Evolutionary conservation across 92 coral and sea anemone genomes (phyloP).

Genomic region (Bergia puertoricense): DNA sequence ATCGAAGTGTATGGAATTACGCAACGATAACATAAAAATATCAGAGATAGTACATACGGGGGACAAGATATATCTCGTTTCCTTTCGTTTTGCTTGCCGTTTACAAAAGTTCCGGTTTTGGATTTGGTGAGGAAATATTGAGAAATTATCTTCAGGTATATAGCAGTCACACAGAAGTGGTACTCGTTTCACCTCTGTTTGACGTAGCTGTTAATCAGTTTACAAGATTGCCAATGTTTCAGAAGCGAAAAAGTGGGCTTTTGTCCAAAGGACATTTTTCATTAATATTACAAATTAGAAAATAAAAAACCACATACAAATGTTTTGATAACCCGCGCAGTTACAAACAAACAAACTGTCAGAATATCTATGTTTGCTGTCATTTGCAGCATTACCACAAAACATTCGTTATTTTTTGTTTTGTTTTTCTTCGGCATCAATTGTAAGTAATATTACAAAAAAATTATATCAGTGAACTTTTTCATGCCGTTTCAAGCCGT

Average conservation of each 20-base stretch:
- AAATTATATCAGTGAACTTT: neutral
- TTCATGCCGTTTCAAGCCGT: neutral
- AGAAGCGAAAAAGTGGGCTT: neutral
- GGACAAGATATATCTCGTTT: neutral
- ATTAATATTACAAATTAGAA: constrained; percentile 22
- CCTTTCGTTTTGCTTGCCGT: neutral
- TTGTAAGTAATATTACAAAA: neutral
- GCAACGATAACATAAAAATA: neutral
- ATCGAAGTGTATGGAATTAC: too few species aligned
- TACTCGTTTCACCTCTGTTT: neutral
- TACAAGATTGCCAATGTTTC: neutral
- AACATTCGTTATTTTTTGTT: neutral
- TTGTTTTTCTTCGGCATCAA: too few species aligned
- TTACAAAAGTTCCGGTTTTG: neutral
- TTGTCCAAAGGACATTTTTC: constrained; percentile 11
- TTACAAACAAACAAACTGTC: constrained; percentile 16
- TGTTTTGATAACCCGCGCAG: neutral
- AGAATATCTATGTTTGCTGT: neutral
- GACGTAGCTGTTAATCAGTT: neutral
- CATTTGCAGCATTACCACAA: neutral
- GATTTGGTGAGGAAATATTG: neutral
- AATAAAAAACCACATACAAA: constrained; percentile 23
- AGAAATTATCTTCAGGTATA: neutral
- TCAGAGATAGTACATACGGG: neutral
- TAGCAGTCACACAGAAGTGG: neutral